Evolutionary conservation across 2,888 invertebrate genomes (phyloP), one percentile per base, ranked within the genome.

Genomic region (Philereme transversata): DNA sequence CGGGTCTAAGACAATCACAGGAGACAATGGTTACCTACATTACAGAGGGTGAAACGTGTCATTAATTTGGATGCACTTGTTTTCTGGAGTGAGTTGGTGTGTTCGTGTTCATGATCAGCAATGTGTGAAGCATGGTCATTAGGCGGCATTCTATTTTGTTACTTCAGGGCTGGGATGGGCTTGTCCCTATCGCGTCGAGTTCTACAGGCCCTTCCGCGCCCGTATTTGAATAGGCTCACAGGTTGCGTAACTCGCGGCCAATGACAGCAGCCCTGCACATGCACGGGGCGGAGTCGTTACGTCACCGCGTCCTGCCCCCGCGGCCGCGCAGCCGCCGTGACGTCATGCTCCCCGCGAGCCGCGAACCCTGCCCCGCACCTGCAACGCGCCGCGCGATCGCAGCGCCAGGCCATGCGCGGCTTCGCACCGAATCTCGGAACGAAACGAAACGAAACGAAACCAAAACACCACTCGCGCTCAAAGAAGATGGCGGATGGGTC

Each of bases 401-500:
- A 84, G 78, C 77, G 77, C 80, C 79, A 75, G 60, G 76, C 72
- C 70, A 59, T 60, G 59, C 54, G 85, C 75, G 88, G 88, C 80
- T 75, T 74, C 78, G 74, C 72, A 73, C 72, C 68, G 75, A 85
- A 90, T 84, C 90, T 82, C 70, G 68, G 80, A 22, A 22, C 68
- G 80, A 83, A 90, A 63, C 55, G 92, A 91, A 92, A 92, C 70
- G 68, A 80, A 22, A 22, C 68, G 80, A 83, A 90, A 63, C 55
- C 92, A 91, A 92, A 92, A 91, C 92, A 92, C 88, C 92, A 92
- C 88, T 93, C 93, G 94, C 93, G 94, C 94, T 94, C 93, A 95
- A 96, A 96, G 95, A 96, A 96, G 95, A 96, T 96, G 96, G 96
- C 96, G 95, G 96, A 96, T 95, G 95, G 95, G 94, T 94, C 94